phyloP scores from a whole-genome alignment of 2,888 invertebrate genomes.

The Spatulosminthurus flaviceps region DNA sequence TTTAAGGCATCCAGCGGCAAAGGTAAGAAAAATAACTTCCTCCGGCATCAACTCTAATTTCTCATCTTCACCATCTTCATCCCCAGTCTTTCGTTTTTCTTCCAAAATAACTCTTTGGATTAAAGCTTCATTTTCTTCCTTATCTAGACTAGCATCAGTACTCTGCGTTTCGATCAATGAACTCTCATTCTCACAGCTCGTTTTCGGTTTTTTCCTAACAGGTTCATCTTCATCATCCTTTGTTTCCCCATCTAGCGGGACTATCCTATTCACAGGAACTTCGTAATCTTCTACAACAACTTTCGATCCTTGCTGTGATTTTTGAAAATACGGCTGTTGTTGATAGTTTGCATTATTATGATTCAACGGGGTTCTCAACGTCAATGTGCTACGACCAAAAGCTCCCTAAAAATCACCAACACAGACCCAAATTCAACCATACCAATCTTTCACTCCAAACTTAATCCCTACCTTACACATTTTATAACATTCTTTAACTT shows the following conservation, averaged over 20 bases:
- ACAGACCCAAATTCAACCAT: not conserved
- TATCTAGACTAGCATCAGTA: not conserved
- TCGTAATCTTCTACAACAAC: not conserved
- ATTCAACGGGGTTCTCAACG: slow-evolving; percentile 13
- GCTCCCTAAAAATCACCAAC: slow-evolving; percentile 31
- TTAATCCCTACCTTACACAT: too few species aligned
- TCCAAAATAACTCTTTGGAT: not conserved
- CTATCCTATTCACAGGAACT: not conserved
- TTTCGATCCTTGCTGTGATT: not conserved
- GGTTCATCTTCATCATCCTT: not conserved
- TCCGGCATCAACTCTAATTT: slow-evolving; percentile 59
- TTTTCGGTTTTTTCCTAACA: not conserved
- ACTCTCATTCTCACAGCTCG: not conserved
- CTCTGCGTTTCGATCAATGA: too few species aligned
- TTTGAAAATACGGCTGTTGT: slow-evolving; percentile 30
- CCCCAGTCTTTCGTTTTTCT: not conserved
- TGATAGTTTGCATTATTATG: not conserved
- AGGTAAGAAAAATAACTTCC: slow-evolving; percentile 61
- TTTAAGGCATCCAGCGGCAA: slow-evolving; percentile 60
- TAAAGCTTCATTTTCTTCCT: not conserved
- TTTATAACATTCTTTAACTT: not conserved
- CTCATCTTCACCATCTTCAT: slow-evolving; percentile 43
- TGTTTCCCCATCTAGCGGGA: too few species aligned
- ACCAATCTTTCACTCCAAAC: not conserved
- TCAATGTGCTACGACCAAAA: slow-evolving; percentile 45